Percentiles rank a stretch among this genome's conserved stretches.
Evolutionary conservation across 1,140 invertebrate species (phyloP).

Genomic region (Cherax destructor): DNA sequence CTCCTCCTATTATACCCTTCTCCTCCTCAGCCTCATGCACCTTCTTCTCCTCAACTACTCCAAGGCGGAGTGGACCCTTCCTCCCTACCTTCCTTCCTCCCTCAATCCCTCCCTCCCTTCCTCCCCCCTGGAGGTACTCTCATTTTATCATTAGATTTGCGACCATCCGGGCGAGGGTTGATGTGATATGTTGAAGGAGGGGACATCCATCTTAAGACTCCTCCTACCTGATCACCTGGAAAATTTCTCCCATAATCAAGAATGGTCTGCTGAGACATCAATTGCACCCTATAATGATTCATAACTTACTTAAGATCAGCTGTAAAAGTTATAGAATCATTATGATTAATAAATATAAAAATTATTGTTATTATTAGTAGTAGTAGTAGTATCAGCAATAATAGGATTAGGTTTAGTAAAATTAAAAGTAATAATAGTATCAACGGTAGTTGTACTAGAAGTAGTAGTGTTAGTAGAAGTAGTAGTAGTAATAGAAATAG

Average conservation of each 20-base stretch:
- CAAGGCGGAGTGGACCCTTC: neutral
- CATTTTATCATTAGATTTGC: slow-evolving; percentile 43
- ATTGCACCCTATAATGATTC: too few relatives aligned
- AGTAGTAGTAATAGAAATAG: neutral
- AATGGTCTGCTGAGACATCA: too few relatives aligned
- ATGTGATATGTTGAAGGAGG: slow-evolving; percentile 21
- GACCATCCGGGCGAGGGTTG: slow-evolving; percentile 25
- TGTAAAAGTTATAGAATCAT: too few relatives aligned
- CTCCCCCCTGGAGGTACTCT: neutral
- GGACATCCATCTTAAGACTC: slow-evolving; percentile 16
- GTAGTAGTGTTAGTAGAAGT: too few relatives aligned
- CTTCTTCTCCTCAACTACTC: neutral
- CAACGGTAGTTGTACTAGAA: too few relatives aligned
- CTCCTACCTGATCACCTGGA: slow-evolving; percentile 27
- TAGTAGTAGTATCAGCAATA: too few relatives aligned
- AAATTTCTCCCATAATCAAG: neutral
- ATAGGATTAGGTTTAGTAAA: too few relatives aligned
- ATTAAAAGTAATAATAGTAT: too few relatives aligned
- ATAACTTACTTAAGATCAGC: too few relatives aligned
- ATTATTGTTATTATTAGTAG: too few relatives aligned
- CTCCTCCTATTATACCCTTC: neutral
- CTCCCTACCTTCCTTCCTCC: neutral
- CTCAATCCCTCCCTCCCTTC: neutral
- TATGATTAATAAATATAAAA: too few relatives aligned
- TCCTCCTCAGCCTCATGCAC: neutral